These are phyloP conservation scores for Sminthurides aquaticus DNA, from an alignment of 2,888 invertebrate genomes.

Conservation along the genomic window DNA sequence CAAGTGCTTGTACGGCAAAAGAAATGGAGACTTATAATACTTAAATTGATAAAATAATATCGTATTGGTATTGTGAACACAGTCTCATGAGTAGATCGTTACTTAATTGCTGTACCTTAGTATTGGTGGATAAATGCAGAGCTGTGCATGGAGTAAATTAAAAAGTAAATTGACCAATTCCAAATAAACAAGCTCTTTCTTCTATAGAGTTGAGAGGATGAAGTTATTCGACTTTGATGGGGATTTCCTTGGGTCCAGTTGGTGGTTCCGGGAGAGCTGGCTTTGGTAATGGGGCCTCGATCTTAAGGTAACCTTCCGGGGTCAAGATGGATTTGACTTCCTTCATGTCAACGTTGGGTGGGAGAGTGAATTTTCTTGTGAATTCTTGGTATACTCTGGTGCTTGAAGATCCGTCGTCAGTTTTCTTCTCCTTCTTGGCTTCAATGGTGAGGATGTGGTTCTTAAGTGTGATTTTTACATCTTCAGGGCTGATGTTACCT, in stretches of 20 bases:
- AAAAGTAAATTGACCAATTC: background rate
- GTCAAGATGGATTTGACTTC: constrained; percentile 41
- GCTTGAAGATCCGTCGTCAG: constrained; percentile 14
- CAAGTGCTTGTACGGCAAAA: no score
- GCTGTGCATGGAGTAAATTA: no score
- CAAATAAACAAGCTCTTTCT: background rate
- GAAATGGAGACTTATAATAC: no score
- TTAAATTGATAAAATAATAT: no score
- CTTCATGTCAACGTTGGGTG: constrained; percentile 39
- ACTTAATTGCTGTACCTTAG: no score
- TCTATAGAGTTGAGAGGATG: background rate
- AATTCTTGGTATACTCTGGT: constrained; percentile 42
- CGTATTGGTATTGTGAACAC: no score
- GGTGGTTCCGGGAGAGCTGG: background rate
- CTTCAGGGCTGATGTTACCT: constrained; percentile 7
- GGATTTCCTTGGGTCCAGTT: constrained; percentile 3
- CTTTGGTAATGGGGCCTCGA: constrained; percentile 42
- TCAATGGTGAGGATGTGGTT: constrained; percentile 20
- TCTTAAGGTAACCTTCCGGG: constrained; percentile 41
- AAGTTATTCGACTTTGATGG: constrained; percentile 4
- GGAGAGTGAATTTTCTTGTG: constrained; percentile 41
- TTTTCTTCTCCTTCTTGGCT: constrained; percentile 20
- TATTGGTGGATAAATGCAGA: no score
- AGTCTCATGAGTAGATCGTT: background rate
- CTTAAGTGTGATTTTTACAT: constrained; percentile 16